Evolutionary conservation across 1,140 invertebrate species (phyloP).

Genomic region (Bactericera cockerelli): DNA sequence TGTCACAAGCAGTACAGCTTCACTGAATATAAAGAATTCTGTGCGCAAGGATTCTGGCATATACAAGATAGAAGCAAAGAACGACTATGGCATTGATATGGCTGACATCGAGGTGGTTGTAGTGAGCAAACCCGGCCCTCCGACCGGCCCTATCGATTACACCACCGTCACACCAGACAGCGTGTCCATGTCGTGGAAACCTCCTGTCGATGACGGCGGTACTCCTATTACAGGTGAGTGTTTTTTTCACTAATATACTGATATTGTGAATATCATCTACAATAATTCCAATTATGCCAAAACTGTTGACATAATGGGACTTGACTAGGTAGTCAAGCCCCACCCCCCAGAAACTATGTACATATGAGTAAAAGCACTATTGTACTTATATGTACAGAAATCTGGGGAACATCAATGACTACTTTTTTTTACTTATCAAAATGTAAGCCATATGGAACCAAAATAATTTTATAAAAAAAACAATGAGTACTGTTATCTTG

Average conservation of each 20-base stretch:
- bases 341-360: no score
- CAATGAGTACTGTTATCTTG: no score
- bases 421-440: no score
- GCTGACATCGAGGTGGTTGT: slow-evolving; percentile 87
- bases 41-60: slow-evolving; percentile 79
- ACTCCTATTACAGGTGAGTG: slow-evolving; percentile 71
- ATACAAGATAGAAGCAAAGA: slow-evolving; percentile 77
- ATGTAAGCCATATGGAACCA: no score
- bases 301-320: no score
- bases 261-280: background rate
- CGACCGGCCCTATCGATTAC: slow-evolving; percentile 74
- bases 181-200: slow-evolving; percentile 82
- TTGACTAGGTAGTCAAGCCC: no score
- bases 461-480: no score
- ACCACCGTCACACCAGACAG: slow-evolving; percentile 61
- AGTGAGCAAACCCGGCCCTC: slow-evolving; percentile 76
- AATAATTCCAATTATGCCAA: no score
- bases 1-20: slow-evolving; percentile 69
- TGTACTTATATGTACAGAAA: no score
- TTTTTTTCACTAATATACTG: background rate
- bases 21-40: slow-evolving; percentile 74
- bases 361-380: no score
- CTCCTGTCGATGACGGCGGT: slow-evolving; percentile 85
- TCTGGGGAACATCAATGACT: no score
- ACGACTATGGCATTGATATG: slow-evolving; percentile 77